Evolutionary conservation across 35 echinoderm and acorn worm genomes (phyloP), one percentile per base, ranked within the genome.

Genomic region (Apostichopus californicus): DNA sequence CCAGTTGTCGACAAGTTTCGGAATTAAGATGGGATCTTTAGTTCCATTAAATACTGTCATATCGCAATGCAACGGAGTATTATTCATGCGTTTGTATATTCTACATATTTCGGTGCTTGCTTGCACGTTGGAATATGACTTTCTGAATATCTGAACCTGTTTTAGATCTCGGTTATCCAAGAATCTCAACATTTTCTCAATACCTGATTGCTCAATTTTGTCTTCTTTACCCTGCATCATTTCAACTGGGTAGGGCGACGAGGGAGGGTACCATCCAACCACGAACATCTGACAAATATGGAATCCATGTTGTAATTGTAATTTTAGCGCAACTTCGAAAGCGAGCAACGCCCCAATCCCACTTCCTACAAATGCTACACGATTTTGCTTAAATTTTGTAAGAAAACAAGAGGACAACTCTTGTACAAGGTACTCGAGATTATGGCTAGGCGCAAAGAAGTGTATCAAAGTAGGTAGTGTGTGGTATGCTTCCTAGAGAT

Each of bases 81-180:
- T 14, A 1, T 15, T 11, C 55, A 87, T 57, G 14, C 58, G 58
- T 87, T 87, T 61, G 24, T 87, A 87, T 15, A 0, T 57, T 66
- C 20, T 58, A 23, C 55, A 87, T 56, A 87, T 61, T 10, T 13
- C 21, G 5, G 17, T 20, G 59, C 83, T 87, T 21, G 83, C 60
- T 20, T 58, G 54, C n/a, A 66, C 23, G 14, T 87, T 87, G 4
- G 3, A 24, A 17, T 57, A n/a, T 20, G 83, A 17, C 9, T 5
- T 61, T n/a, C 83, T 23, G 55, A 57, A n/a, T 7, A 66, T 23
- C 23, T 61, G 60, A 9, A 17, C 58, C 15, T 87, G 83, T 21
- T 57, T 87, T n/a, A 87, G 52, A 15, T 87, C 83, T 25, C 83
- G 54, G 55, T 87, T 87, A 63, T 87, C 83, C 21, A 87, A 24